These are phyloP conservation scores for Dyspetes luteomarginatus DNA, from an alignment of 2,888 invertebrate species.

Conservation along the genomic window DNA sequence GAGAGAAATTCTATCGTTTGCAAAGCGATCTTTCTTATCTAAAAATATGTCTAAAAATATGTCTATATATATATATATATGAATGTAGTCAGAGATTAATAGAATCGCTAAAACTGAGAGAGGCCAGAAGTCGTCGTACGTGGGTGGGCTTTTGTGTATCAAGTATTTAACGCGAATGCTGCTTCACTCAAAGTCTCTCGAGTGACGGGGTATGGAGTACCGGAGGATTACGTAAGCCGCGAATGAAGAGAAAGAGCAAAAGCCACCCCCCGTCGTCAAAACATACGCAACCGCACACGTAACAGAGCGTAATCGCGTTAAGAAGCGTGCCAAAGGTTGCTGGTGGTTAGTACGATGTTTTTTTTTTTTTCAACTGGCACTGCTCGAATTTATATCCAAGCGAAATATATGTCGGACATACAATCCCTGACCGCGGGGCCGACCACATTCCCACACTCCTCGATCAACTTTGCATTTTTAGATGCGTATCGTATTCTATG, in stretches of 20 bases:
- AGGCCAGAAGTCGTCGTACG: constrained; percentile 23
- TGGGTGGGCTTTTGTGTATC: constrained; percentile 49
- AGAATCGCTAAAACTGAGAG: background rate
- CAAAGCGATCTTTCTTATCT: constrained; percentile 10
- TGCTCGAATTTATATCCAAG: constrained; percentile 12
- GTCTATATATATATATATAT: background rate
- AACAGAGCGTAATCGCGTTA: constrained; percentile 43
- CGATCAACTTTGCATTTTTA: background rate
- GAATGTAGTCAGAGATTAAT: background rate
- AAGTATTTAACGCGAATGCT: background rate
- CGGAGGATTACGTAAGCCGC: constrained; percentile 26
- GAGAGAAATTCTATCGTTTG: background rate
- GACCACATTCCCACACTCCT: constrained; percentile 47
- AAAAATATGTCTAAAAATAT: background rate
- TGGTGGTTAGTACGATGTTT: background rate
- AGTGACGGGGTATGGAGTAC: constrained; percentile 5
- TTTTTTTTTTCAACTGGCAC: background rate
- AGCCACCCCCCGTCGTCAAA: background rate
- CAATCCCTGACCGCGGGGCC: constrained; percentile 48
- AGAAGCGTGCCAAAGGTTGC: constrained; percentile 43
- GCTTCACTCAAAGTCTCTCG: background rate
- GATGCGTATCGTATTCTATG: background rate
- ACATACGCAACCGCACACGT: constrained; percentile 33
- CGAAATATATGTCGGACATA: constrained; percentile 33
- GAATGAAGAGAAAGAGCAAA: constrained; percentile 7